phyloP scores from a whole-genome alignment of 2,888 invertebrate genomes.

The Pyrocoelia pectoralis region DNA sequence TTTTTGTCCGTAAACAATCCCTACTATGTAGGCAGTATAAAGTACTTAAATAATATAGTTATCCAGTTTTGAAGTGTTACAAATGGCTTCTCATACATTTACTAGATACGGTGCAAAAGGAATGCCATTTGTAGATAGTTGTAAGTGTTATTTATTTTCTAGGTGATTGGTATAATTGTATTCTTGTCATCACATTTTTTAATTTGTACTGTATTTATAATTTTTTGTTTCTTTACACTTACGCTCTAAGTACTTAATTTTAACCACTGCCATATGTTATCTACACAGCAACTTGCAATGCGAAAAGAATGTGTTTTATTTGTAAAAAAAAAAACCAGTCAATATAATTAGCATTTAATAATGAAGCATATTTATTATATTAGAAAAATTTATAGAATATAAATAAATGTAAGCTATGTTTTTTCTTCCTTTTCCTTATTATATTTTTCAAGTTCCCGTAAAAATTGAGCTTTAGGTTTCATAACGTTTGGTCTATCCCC shows the following conservation, averaged over 20 bases:
- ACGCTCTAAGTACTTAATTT: constrained; percentile 1
- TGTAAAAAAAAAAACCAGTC: constrained; percentile 6
- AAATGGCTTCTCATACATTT: background rate
- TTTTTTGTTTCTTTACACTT: background rate
- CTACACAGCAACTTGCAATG: background rate
- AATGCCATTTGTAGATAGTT: constrained; percentile 20
- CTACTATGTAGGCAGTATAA: too few relatives aligned
- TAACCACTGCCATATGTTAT: constrained; percentile 33
- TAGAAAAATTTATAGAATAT: constrained; percentile 23
- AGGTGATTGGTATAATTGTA: constrained; percentile 27
- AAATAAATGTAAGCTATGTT: constrained; percentile 65
- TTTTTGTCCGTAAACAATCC: too few relatives aligned
- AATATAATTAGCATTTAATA: constrained; percentile 3
- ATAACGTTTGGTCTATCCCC: constrained; percentile 91
- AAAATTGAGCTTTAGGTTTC: constrained; percentile 91
- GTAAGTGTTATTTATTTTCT: constrained; percentile 28
- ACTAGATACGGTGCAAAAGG: constrained; percentile 9
- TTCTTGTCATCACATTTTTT: constrained; percentile 17
- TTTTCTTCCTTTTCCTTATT: constrained; percentile 93
- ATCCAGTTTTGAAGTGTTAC: too few relatives aligned
- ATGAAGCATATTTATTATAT: constrained; percentile 11
- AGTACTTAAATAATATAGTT: too few relatives aligned
- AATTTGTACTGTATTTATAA: constrained; percentile 8
- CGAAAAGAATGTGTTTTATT: constrained; percentile 4
- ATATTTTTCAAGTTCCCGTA: constrained; percentile 88